Percentiles rank a stretch among this genome's conserved stretches.
Evolutionary conservation across 2,797 vertebrate genomes (phyloP).

Genomic region (Enteromius viviparus): DNA sequence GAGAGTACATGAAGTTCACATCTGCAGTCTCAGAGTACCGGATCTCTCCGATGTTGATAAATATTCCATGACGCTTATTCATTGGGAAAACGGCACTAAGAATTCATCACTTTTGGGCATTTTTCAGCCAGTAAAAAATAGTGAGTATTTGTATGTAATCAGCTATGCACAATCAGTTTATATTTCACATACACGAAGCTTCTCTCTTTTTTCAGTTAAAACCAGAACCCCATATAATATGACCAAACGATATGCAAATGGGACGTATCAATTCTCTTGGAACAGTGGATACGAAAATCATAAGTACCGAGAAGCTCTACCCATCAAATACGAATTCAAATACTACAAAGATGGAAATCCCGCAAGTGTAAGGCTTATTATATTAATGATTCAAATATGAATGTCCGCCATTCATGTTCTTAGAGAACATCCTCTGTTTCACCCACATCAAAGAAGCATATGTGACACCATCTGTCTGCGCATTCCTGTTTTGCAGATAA

Average conservation of each 20-base stretch:
- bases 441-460: constrained; percentile 29
- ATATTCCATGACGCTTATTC: constrained; percentile 30
- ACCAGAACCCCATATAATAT: constrained; percentile 54
- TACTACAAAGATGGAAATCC: constrained; percentile 48
- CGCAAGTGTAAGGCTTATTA: neutral
- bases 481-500: neutral
- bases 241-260: constrained; percentile 27
- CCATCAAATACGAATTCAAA: neutral
- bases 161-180: neutral
- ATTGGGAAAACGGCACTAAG: rapidly evolving
- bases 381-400: neutral
- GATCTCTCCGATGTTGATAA: rapidly evolving
- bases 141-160: constrained; percentile 57
- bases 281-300: constrained; percentile 58
- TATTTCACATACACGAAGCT: neutral
- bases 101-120: rapidly evolving
- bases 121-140: rapidly evolving
- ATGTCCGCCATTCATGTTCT: constrained; percentile 17
- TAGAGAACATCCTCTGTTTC: constrained; percentile 1
- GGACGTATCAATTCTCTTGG: constrained; percentile 57
- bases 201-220: constrained; percentile 65
- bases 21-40: constrained; percentile 33
- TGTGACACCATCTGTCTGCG: neutral
- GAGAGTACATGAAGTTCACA: constrained; percentile 37
- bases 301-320: rapidly evolving